Conservation (phyloP, 2,797 vertebrate genomes). For the Acanthornis magna region DNA sequence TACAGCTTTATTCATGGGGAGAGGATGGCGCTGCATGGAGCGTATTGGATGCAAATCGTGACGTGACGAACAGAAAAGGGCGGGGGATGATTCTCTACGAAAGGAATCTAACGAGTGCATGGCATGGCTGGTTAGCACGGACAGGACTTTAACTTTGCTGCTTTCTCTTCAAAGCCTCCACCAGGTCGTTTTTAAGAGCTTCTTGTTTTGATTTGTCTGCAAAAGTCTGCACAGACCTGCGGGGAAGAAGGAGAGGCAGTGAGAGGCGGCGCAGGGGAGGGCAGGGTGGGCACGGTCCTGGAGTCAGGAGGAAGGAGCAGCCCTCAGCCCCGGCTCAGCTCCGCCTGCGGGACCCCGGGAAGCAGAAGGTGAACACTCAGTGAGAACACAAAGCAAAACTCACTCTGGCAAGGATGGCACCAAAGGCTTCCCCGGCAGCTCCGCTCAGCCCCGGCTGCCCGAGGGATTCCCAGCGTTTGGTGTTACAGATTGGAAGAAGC, state of each 20-base stretch:
- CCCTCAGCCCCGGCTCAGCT: slow-evolving; percentile 12
- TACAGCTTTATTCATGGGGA: slow-evolving; percentile 77
- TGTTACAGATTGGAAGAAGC: neutral
- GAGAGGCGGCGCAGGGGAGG: neutral
- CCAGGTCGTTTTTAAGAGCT: slow-evolving; percentile 91
- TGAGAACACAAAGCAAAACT: neutral
- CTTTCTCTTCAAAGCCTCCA: slow-evolving; percentile 95
- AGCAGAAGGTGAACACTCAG: neutral
- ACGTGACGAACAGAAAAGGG: slow-evolving; percentile 60
- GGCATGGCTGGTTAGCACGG: slow-evolving; percentile 65
- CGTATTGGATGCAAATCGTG: slow-evolving; percentile 52
- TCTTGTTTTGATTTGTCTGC: slow-evolving; percentile 95
- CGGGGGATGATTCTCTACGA: slow-evolving; percentile 68
- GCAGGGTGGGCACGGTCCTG: neutral
- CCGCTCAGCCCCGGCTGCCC: neutral
- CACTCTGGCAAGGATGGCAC: neutral
- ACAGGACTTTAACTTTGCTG: slow-evolving; percentile 83
- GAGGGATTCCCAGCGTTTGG: neutral
- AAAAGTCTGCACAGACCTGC: slow-evolving; percentile 93
- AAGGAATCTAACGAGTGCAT: slow-evolving; percentile 73
- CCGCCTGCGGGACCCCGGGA: neutral
- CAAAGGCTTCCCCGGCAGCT: neutral
- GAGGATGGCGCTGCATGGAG: slow-evolving; percentile 53
- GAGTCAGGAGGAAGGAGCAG: neutral
- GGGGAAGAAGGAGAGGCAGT: neutral